Evolutionary conservation across 1,140 invertebrate species (phyloP), one percentile per base, ranked within the genome.

Genomic region (Magallana gigas): DNA sequence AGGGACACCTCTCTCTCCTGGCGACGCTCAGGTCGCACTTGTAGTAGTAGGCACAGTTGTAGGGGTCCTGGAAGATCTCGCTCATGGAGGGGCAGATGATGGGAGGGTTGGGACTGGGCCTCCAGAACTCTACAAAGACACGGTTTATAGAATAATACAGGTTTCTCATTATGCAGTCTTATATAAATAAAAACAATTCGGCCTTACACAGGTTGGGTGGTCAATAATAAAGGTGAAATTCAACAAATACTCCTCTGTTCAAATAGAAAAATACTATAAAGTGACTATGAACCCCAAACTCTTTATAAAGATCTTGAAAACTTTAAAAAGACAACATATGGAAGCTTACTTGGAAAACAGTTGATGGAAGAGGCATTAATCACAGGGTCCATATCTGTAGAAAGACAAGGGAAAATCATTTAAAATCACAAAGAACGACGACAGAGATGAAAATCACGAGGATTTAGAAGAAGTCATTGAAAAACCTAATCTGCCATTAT

Each of bases 41-140:
- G 64, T 89, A 90, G 57, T 88, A 91, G 68, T 91, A 91, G 16
- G 90, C 90, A 80, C 90, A 91, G 57, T 91, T 91, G 23, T 87
- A 85, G 1, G 87, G 87, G 76, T 91, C 90, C 8, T 85, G 88
- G 60, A 91, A 91, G 7, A 91, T 83, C 8, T 81, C 85, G n/a
- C 83, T 87, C 56, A 87, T 16, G 1, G 83, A 29, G 0, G 85
- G 83, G 48, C 88, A 89, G 1, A 83, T 81, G 8, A 89, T 83
- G 18, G 88, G 88, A 16, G 88, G 88, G 18, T 89, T 89, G 18
- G 88, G 88, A 60, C 80, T 85, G 1, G 88, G 88, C 14, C 62
- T 57, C 88, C 88, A 89, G 16, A 89, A 87, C 76, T 87, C 88
- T 89, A 80, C 57, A 59, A 60, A 9, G 18, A 48, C 36, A 48